A percentile compares a stretch with the other conserved stretches of the same genome.
phyloP scores from a whole-genome alignment of 2,113 vertebrate species.

The Entomyzon cyanotis region DNA sequence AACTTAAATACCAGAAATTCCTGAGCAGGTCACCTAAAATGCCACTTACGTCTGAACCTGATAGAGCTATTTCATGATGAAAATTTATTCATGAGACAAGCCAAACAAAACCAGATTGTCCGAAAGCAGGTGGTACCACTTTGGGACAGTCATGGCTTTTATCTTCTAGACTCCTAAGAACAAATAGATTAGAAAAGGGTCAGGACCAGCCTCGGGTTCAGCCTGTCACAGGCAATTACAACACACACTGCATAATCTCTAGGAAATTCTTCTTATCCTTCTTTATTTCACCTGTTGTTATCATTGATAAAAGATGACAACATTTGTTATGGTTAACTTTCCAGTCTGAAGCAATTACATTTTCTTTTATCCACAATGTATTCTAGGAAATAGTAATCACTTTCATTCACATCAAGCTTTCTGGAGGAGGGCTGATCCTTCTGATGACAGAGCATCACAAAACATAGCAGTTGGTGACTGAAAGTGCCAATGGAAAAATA shows the following conservation, averaged over 20 bases:
- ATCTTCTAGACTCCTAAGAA: neutral
- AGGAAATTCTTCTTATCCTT: neutral
- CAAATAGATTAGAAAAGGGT: neutral
- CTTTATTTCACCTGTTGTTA: conserved; percentile 52
- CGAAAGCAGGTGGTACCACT: neutral
- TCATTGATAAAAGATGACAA: conserved; percentile 51
- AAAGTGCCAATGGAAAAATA: neutral
- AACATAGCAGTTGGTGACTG: neutral
- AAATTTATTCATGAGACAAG: neutral
- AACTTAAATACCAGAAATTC: too few relatives aligned
- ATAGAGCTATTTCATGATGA: neutral
- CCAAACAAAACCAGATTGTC: neutral
- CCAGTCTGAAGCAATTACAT: conserved; percentile 15
- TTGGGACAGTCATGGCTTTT: neutral
- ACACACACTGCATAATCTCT: neutral
- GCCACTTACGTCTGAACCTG: neutral
- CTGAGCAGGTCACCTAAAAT: too few relatives aligned
- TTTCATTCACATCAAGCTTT: conserved; percentile 10
- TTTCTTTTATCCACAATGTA: neutral
- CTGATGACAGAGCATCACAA: neutral
- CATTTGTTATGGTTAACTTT: conserved; percentile 44
- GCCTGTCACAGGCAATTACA: conserved; percentile 21
- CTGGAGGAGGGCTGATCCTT: neutral
- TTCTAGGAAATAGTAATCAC: conserved; percentile 21
- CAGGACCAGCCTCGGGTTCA: conserved; percentile 35